Percentiles rank a stretch among this genome's conserved stretches.
These are phyloP conservation scores for Drosophila emarginata DNA, from an alignment of 2,888 invertebrate species.

Conservation along the genomic window DNA sequence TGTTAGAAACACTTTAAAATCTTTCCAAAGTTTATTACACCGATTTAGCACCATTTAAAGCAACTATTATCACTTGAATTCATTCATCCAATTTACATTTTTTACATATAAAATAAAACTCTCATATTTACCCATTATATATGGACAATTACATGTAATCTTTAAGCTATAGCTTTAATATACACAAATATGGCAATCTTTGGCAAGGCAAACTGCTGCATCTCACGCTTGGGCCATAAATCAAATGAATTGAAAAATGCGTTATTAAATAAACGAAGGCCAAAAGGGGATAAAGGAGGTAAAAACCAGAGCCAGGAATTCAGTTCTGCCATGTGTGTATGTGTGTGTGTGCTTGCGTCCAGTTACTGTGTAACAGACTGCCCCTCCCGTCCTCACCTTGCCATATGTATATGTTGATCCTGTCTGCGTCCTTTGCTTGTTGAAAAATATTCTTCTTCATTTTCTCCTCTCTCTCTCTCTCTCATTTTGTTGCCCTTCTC, in stretches of 20 bases:
- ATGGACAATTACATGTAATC: conserved; percentile 2
- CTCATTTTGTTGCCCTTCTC: conserved; percentile 36
- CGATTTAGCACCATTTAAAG: too few relatives aligned
- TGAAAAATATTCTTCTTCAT: conserved; percentile 42
- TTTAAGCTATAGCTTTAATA: conserved; percentile 31
- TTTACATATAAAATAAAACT: neutral
- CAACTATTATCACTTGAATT: too few relatives aligned
- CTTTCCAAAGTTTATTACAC: too few relatives aligned
- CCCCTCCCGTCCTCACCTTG: conserved; percentile 6
- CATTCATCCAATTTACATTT: neutral
- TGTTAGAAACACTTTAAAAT: too few relatives aligned
- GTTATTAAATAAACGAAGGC: conserved; percentile 67
- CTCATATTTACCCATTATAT: neutral
- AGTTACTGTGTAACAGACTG: conserved; percentile 15
- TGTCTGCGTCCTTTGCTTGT: conserved; percentile 20
- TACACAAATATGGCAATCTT: conserved; percentile 20
- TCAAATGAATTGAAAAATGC: conserved; percentile 73
- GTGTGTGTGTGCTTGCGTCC: conserved; percentile 39
- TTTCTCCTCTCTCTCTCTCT: neutral
- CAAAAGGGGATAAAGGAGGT: conserved; percentile 13
- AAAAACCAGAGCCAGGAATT: conserved; percentile 5
- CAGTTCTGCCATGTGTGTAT: conserved; percentile 34
- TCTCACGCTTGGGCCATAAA: conserved; percentile 63
- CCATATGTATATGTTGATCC: conserved; percentile 2
- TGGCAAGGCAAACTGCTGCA: conserved; percentile 43